A percentile compares a stretch with the other conserved stretches of the same genome.
These are phyloP conservation scores for Eudasyphora cyanicolor DNA, from an alignment of 2,888 invertebrate species.

Conservation along the genomic window DNA sequence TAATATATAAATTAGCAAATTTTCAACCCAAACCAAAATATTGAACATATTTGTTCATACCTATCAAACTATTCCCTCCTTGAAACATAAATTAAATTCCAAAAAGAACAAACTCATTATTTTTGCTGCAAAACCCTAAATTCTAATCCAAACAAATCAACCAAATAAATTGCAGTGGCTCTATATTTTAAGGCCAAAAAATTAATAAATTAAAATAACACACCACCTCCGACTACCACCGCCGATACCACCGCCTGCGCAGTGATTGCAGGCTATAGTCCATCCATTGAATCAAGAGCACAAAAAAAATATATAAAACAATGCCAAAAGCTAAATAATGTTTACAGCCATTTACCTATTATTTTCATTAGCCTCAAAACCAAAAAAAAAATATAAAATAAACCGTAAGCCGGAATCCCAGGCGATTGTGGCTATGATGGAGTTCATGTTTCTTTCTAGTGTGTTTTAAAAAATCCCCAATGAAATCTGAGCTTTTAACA, in stretches of 20 bases:
- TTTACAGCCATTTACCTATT: slow-evolving; percentile 59
- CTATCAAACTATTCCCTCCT: not conserved
- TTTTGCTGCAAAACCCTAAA: not conserved
- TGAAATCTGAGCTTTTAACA: slow-evolving; percentile 52
- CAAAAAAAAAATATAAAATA: slow-evolving; percentile 16
- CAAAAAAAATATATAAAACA: not conserved
- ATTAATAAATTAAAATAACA: slow-evolving; percentile 37
- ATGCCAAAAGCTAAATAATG: slow-evolving; percentile 57
- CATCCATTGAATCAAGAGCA: too few relatives aligned
- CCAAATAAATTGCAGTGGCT: slow-evolving; percentile 35
- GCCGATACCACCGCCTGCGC: not conserved
- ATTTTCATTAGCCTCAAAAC: slow-evolving; percentile 40
- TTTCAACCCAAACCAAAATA: not conserved
- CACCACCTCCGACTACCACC: not conserved
- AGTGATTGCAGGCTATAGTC: slow-evolving; percentile 21
- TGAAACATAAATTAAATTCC: not conserved
- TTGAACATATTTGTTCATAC: too few relatives aligned
- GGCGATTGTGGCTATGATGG: not conserved
- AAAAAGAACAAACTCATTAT: not conserved
- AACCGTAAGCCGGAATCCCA: slow-evolving; percentile 3
- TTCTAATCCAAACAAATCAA: not conserved
- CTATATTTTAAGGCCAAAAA: slow-evolving; percentile 44
- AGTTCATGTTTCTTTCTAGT: not conserved
- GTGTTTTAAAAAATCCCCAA: slow-evolving; percentile 41
- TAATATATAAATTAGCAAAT: too few relatives aligned